A percentile compares a stretch with the other conserved stretches of the same genome.
Conservation (phyloP, 2,113 vertebrate species). For the Forbesichthys agassizii region DNA sequence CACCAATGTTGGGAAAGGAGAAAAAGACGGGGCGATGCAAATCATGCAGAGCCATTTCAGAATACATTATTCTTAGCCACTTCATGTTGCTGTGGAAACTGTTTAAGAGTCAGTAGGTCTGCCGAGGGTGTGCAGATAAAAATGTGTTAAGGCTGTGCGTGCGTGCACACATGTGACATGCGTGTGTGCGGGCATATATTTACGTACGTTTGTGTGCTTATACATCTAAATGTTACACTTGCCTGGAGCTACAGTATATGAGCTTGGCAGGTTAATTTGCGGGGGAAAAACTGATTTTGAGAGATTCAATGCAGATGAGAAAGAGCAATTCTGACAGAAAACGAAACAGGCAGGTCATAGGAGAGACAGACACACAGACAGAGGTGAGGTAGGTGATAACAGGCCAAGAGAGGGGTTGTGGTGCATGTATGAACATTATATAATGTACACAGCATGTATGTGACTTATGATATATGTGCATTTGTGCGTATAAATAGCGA, state of each 20-base stretch:
- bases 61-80: constrained; percentile 74
- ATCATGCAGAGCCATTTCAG: constrained; percentile 62
- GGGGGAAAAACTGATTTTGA: constrained; percentile 28
- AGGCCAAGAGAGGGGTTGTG: constrained; percentile 19
- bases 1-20: constrained; percentile 38
- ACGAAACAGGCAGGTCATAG: constrained; percentile 37
- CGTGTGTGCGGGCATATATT: constrained; percentile 12
- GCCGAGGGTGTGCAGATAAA: constrained; percentile 64
- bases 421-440: constrained; percentile 20
- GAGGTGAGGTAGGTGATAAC: constrained; percentile 3
- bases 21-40: constrained; percentile 45
- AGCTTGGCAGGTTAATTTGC: constrained; percentile 52
- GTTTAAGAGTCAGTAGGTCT: constrained; percentile 74
- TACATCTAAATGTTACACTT: constrained; percentile 42
- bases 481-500: neutral
- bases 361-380: neutral
- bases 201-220: constrained; percentile 37
- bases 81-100: constrained; percentile 81
- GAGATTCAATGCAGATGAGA: constrained; percentile 34
- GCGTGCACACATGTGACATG: constrained; percentile 16
- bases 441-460: neutral
- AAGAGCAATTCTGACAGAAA: constrained; percentile 25
- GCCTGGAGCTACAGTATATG: constrained; percentile 15
- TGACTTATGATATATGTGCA: constrained; percentile 31
- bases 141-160: constrained; percentile 46